These are phyloP conservation scores for Dryocosmus kuriphilus DNA, from an alignment of 2,888 invertebrate species.

Conservation along the genomic window DNA sequence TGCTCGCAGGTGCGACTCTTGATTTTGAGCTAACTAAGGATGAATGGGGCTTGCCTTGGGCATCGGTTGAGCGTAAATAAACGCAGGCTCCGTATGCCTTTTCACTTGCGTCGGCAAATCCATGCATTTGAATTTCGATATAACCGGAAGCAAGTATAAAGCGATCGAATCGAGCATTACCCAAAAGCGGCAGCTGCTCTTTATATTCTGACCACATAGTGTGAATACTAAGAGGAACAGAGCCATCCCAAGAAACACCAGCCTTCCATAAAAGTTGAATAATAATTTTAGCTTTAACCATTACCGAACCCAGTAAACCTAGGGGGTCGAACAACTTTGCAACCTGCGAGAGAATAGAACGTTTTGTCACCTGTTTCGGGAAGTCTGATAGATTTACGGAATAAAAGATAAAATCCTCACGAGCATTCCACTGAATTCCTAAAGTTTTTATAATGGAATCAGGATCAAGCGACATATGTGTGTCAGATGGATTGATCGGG, in stretches of 20 bases:
- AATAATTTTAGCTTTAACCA: constrained; percentile 48
- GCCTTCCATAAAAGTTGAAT: constrained; percentile 57
- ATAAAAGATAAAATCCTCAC: constrained; percentile 41
- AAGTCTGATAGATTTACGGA: neutral
- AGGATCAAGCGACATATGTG: no score
- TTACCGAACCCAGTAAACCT: constrained; percentile 56
- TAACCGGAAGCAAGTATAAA: neutral
- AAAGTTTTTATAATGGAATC: no score
- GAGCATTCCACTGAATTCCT: no score
- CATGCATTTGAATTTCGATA: constrained; percentile 5
- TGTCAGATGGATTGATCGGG: no score
- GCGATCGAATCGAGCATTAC: constrained; percentile 27
- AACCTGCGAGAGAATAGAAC: constrained; percentile 55
- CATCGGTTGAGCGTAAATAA: no score
- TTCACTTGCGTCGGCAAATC: no score
- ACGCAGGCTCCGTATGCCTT: no score
- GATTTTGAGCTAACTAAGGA: no score
- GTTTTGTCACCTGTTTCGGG: constrained; percentile 46
- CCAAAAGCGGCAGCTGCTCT: constrained; percentile 15
- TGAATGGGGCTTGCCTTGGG: no score
- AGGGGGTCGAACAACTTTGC: constrained; percentile 61
- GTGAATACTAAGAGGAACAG: constrained; percentile 42
- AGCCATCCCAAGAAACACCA: constrained; percentile 59
- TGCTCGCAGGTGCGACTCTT: no score
- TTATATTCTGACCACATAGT: constrained; percentile 42